Evolutionary conservation across 2,797 vertebrate species (phyloP).

Genomic region (Columba guinea): DNA sequence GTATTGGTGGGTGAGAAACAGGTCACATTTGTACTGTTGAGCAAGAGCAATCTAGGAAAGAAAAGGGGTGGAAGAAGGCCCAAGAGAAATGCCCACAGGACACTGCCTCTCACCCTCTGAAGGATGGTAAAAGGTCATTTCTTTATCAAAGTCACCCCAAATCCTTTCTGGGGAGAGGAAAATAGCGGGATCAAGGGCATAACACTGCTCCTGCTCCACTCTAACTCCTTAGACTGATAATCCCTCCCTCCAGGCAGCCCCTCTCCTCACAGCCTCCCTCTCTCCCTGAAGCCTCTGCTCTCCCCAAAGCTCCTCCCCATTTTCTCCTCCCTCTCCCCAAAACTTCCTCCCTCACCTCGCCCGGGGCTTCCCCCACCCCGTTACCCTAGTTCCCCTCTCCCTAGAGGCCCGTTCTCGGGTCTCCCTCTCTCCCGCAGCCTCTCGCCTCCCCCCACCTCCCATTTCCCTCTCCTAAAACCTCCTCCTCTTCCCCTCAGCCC

Average conservation of each 20-base stretch:
- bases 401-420: too few relatives aligned
- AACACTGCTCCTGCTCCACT: not conserved
- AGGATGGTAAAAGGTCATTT: not conserved
- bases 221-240: too few relatives aligned
- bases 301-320: not conserved
- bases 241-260: not conserved
- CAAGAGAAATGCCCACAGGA: not conserved
- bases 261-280: not conserved
- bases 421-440: not conserved
- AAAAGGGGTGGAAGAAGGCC: not conserved
- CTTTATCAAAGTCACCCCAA: not conserved
- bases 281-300: not conserved
- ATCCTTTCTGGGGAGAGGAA: not conserved
- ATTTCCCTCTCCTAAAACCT: not conserved
- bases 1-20: not conserved
- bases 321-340: not conserved
- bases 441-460: not conserved
- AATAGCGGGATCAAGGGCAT: fast-evolving
- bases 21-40: not conserved
- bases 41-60: not conserved
- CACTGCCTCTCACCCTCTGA: not conserved
- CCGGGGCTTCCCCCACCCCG: too few relatives aligned
- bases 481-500: too few relatives aligned
- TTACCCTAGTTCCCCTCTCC: too few relatives aligned
- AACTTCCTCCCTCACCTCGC: too few relatives aligned